Conservation (phyloP, 2,888 invertebrate genomes). For the Ormyrus rosae region DNA sequence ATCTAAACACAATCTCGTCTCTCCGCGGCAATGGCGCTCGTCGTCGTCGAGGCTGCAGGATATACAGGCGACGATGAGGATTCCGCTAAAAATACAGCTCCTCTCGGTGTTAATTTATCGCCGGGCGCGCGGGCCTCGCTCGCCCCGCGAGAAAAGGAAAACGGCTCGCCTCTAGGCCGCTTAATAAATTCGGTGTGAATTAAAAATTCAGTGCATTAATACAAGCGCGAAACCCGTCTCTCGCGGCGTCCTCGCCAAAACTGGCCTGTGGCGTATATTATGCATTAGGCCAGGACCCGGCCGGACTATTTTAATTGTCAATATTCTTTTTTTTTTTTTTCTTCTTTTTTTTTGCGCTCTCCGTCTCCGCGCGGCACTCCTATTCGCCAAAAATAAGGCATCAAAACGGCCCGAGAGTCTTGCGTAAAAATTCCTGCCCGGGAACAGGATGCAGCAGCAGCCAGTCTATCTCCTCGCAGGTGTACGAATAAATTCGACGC, state of each 20-base stretch:
- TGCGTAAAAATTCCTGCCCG: constrained; percentile 11
- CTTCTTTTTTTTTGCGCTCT: background rate
- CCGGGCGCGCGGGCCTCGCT: background rate
- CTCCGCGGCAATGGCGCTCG: background rate
- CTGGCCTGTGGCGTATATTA: constrained; percentile 41
- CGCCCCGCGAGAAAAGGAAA: background rate
- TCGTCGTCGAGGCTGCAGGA: no score
- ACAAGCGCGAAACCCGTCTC: constrained; percentile 34
- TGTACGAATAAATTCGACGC: constrained; percentile 2
- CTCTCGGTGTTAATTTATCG: constrained; percentile 14
- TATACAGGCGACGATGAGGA: background rate
- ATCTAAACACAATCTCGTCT: background rate
- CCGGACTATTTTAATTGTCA: constrained; percentile 32
- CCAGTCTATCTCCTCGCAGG: background rate
- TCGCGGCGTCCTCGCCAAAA: constrained; percentile 40
- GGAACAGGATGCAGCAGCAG: background rate
- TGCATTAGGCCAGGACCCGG: constrained; percentile 12
- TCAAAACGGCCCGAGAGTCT: background rate
- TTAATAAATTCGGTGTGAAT: constrained; percentile 27
- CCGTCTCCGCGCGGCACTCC: background rate
- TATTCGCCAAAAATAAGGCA: background rate
- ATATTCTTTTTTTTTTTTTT: background rate
- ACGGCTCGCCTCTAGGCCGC: background rate
- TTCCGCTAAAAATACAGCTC: constrained; percentile 1
- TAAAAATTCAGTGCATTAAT: constrained; percentile 36